Evolutionary conservation across 2,888 invertebrate species (phyloP).

Genomic region (Meiosimyza platycephala): DNA sequence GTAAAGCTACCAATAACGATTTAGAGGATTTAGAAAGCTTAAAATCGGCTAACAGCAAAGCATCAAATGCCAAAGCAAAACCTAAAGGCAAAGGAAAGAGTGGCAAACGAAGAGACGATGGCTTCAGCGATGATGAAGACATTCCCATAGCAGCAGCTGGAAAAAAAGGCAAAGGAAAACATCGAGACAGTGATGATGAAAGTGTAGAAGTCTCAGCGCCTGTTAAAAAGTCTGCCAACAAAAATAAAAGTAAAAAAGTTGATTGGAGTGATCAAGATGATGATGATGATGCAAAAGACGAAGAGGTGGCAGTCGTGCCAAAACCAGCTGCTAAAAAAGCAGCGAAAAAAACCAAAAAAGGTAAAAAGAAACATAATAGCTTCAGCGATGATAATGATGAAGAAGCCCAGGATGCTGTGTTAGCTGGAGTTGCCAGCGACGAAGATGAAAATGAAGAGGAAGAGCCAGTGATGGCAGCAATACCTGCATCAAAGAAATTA

Average conservation of each 20-base stretch:
- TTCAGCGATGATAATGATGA: constrained; percentile 60
- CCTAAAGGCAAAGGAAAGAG: constrained; percentile 65
- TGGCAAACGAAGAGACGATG: constrained; percentile 68
- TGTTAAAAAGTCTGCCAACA: constrained; percentile 63
- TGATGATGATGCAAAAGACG: constrained; percentile 39
- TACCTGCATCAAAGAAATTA: constrained; percentile 58
- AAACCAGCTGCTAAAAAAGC: constrained; percentile 50
- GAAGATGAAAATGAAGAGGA: constrained; percentile 44
- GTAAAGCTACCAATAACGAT: constrained; percentile 47
- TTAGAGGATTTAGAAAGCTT: constrained; percentile 63
- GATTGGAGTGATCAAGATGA: constrained; percentile 48
- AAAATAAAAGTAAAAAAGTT: constrained; percentile 45
- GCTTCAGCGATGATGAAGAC: constrained; percentile 69
- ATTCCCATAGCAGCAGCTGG: constrained; percentile 34
- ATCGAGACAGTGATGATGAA: constrained; percentile 28
- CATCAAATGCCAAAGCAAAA: constrained; percentile 38
- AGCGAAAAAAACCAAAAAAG: constrained; percentile 57
- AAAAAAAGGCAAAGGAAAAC: constrained; percentile 35
- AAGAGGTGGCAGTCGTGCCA: constrained; percentile 22
- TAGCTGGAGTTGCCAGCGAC: not conserved
- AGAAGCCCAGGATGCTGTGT: constrained; percentile 27
- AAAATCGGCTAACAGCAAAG: constrained; percentile 52
- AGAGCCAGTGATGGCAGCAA: constrained; percentile 41
- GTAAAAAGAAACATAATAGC: constrained; percentile 57
- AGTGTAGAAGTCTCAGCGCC: constrained; percentile 30